Base-by-base conservation (phyloP, 2,888 invertebrate genomes). In the Mongoloraphidia duomilia region DNA sequence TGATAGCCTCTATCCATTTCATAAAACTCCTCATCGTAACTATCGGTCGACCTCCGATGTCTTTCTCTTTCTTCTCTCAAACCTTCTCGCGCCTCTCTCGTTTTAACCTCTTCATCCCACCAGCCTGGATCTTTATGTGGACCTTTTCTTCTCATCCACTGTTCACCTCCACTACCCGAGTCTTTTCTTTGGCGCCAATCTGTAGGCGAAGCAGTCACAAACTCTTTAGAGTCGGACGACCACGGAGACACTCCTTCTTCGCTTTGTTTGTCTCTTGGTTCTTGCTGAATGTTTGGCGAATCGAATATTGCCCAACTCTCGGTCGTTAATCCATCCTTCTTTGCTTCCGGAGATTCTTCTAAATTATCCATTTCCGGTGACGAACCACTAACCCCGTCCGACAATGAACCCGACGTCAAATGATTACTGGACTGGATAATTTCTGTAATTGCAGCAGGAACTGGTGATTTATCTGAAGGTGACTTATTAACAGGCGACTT, bases 201-300 rank as follows among this genome's bases (percentile, higher is more conserved):
- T 2, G 67, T 61, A 0, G 69, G 61, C 4, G 66, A 64, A 34
- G 70, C 69, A 44, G 68, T 68, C 12, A 67, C 68, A 47, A 74
- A 73, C 53, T 81, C 79, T 47, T 79, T 78, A 1, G 82, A 83
- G 67, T 87, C 87, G 1, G 84, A 84, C 1, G 87, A 87, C 75
- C 84, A 85, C 0, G 81, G 84, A 1, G 85, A 84, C 3, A 80
- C 80, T 1, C 75, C 74, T 51, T 69, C 69, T 54, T 69, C 69
- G 51, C 68, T 69, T 46, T 59, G 60, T 47, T 63, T 65, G 42
- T 67, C 67, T 54, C 62, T 65, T 6, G 50, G 46, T 41, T 59
- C 61, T 34, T 58, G 55, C 47, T 58, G 59, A 13, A 52, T 54
- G 40, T 47, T 54, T 0, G 63, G 62, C 56, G 70, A 72, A 52